Evolutionary conservation across 2,888 invertebrate genomes (phyloP), one percentile per base, ranked within the genome.

Genomic region (Morpho deidamia): DNA sequence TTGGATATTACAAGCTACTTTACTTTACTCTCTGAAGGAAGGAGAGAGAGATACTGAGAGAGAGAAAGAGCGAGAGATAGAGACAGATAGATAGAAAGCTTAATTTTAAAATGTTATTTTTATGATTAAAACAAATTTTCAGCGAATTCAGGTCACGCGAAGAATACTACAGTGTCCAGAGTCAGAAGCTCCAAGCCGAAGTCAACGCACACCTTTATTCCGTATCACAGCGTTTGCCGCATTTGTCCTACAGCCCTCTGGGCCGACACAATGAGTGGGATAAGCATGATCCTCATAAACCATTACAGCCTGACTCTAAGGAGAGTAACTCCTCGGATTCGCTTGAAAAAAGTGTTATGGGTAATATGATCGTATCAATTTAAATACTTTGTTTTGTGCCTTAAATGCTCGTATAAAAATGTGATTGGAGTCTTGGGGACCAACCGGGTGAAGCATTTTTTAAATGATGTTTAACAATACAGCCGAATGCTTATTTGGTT

Each of bases 171-270:
- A 88, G 85, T 45, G 83, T 85, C 0, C 90, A 90, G 71, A 85
- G 86, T 37, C 90, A 90, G 53, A 90, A 88, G 52, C 65, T 90
- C 1, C 90, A 90, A 60, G 89, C 88, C 0, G 90, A 90, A 57
- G 90, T 90, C 45, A 90, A 87, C 45, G 90, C 90, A 0, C 90
- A 90, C 59, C 65, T 92, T 12, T 92, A 92, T 65, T 92, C 92
- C 0, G 92, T 92, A 8, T 92, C 92, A 0, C 92, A 92, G 69
- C 77, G 92, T 32, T 73, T 92, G 40, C 91, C 92, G 0, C 89
- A 91, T 59, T 69, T 90, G 2, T 85, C 90, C 0, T 90, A 88
- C 60, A 90, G 90, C 63, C 90, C 90, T 0, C 53, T 90, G 8
- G 89, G 89, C 2, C 75, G 90, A 0, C 90, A 90, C 65, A 83